A percentile compares a stretch with the other conserved stretches of the same genome.
Evolutionary conservation across 2,888 invertebrate species (phyloP).

Genomic region (Pollenia amentaria): DNA sequence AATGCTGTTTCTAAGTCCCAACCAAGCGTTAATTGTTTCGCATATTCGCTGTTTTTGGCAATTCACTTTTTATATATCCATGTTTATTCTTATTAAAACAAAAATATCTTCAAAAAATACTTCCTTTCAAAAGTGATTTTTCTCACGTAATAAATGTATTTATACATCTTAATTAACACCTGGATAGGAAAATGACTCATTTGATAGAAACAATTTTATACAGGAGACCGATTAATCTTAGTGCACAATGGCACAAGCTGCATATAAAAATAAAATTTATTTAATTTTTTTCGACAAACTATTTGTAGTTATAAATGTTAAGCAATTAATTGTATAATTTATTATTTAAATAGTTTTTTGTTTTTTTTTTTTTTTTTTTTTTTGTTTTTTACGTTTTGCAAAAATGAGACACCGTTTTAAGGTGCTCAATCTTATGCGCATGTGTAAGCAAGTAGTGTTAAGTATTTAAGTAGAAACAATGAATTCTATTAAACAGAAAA

Average conservation of each 20-base stretch:
- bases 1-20: no score
- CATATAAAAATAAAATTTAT: slow-evolving; percentile 19
- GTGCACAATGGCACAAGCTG: slow-evolving; percentile 52
- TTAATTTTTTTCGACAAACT: slow-evolving; percentile 23
- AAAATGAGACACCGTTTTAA: not conserved
- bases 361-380: not conserved
- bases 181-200: slow-evolving; percentile 52
- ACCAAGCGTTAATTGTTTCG: no score
- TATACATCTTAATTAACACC: slow-evolving; percentile 63
- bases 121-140: slow-evolving; percentile 1
- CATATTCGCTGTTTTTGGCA: no score
- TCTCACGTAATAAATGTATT: not conserved
- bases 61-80: no score
- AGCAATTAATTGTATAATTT: slow-evolving; percentile 56
- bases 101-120: not conserved
- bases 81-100: no score
- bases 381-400: not conserved
- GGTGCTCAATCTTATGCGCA: not conserved
- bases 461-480: not conserved
- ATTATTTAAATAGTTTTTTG: slow-evolving; percentile 24
- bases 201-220: slow-evolving; percentile 28
- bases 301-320: slow-evolving; percentile 62
- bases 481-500: slow-evolving; percentile 1
- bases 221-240: slow-evolving; percentile 29
- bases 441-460: not conserved